These are phyloP conservation scores for Syngnathus typhle DNA, from an alignment of 2,113 vertebrate genomes.

Conservation along the genomic window DNA sequence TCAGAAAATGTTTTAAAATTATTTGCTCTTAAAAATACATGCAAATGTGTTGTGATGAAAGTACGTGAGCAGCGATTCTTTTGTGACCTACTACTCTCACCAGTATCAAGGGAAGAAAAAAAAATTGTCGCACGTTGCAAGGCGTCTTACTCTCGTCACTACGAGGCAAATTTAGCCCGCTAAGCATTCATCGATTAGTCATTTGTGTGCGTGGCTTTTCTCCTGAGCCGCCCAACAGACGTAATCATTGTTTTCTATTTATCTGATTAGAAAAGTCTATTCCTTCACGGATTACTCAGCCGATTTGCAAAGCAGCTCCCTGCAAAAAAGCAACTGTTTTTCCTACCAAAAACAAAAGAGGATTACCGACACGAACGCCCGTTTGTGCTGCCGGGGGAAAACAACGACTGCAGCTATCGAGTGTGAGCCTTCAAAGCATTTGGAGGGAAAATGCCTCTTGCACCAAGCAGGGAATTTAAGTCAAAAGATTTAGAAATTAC, in stretches of 20 bases:
- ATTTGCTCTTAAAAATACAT: no score
- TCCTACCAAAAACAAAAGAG: constrained; percentile 20
- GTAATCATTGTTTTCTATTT: constrained; percentile 60
- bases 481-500: no score
- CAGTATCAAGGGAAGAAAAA: not conserved
- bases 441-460: no score
- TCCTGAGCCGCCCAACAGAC: constrained; percentile 46
- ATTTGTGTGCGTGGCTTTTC: constrained; percentile 59
- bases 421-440: constrained; percentile 40
- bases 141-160: constrained; percentile 60
- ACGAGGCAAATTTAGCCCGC: constrained; percentile 60
- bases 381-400: constrained; percentile 3
- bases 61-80: no score
- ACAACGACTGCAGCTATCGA: constrained; percentile 43
- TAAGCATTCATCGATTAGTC: constrained; percentile 62
- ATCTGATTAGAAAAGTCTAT: constrained; percentile 51
- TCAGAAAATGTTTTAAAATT: no score
- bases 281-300: constrained; percentile 53
- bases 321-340: constrained; percentile 8
- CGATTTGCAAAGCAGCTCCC: constrained; percentile 10
- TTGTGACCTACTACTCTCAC: no score
- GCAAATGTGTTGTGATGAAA: no score
- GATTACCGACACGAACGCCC: constrained; percentile 36
- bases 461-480: no score
- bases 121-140: constrained; percentile 33